A percentile compares a stretch with the other conserved stretches of the same genome.
Evolutionary conservation across 1,140 invertebrate genomes (phyloP).

Genomic region (Periplaneta americana): DNA sequence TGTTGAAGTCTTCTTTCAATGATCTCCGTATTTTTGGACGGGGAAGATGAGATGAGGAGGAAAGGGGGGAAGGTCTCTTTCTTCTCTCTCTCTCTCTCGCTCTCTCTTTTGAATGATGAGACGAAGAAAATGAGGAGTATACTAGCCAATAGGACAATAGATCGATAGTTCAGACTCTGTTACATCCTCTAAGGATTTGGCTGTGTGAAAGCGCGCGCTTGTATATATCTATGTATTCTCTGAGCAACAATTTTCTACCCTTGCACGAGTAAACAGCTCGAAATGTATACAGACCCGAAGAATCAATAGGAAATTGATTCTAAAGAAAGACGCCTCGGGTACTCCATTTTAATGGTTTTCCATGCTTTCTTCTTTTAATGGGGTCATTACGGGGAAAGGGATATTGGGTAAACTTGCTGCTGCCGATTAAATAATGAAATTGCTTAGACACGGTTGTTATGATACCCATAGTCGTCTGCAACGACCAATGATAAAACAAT

Average conservation of each 20-base stretch:
- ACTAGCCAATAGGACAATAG: not conserved
- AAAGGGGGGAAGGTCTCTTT: not conserved
- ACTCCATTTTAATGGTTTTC: not conserved
- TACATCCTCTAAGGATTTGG: not conserved
- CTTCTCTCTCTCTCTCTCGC: too few relatives aligned
- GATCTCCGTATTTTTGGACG: not conserved
- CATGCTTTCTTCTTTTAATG: not conserved
- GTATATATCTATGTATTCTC: not conserved
- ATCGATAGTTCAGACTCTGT: not conserved
- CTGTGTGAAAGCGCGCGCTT: not conserved
- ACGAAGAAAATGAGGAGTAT: not conserved
- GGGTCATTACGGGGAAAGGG: not conserved
- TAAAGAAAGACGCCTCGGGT: not conserved
- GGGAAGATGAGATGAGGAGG: not conserved
- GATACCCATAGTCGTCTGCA: too few relatives aligned
- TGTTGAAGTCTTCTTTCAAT: not conserved
- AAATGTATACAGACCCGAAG: not conserved
- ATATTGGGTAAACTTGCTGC: too few relatives aligned
- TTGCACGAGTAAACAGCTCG: not conserved
- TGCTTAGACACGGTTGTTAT: too few relatives aligned
- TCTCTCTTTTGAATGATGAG: not conserved
- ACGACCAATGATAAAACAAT: too few relatives aligned
- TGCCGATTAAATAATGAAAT: too few relatives aligned
- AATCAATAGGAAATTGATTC: not conserved
- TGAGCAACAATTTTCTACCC: not conserved